These are phyloP conservation scores for Andrena camellia DNA, from an alignment of 2,888 invertebrate genomes.

Conservation along the genomic window DNA sequence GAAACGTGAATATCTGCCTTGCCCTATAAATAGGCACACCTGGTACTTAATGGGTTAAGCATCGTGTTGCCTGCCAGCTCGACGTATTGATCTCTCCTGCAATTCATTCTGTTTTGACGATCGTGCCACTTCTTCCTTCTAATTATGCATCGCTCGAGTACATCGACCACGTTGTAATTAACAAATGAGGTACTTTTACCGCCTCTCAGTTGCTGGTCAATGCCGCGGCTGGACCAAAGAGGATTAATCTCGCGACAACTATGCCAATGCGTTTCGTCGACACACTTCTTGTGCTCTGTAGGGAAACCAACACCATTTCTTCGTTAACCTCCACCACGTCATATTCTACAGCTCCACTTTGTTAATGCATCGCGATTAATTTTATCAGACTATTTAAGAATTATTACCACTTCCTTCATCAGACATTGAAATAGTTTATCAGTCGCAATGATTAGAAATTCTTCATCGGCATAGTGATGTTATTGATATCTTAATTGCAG, in stretches of 20 bases:
- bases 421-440: too few species aligned
- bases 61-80: slow-evolving; percentile 52
- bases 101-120: slow-evolving; percentile 55
- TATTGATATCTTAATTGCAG: too few species aligned
- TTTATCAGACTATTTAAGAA: too few species aligned
- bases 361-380: too few species aligned
- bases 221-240: not conserved
- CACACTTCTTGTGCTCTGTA: not conserved
- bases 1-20: slow-evolving; percentile 40
- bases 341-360: not conserved
- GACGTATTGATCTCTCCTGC: slow-evolving; percentile 51
- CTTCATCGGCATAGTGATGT: too few species aligned
- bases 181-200: slow-evolving; percentile 27
- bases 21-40: slow-evolving; percentile 51
- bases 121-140: slow-evolving; percentile 27
- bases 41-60: slow-evolving; percentile 47
- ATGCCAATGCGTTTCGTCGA: not conserved
- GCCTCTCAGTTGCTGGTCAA: slow-evolving; percentile 22
- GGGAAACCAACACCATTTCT: not conserved
- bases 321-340: slow-evolving; percentile 4
- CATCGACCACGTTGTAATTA: slow-evolving; percentile 38
- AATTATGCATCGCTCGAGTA: slow-evolving; percentile 41
- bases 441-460: too few species aligned
- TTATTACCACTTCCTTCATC: too few species aligned
- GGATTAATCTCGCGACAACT: not conserved